Conservation (phyloP, 2,113 vertebrate genomes). For the Stegastes partitus region DNA sequence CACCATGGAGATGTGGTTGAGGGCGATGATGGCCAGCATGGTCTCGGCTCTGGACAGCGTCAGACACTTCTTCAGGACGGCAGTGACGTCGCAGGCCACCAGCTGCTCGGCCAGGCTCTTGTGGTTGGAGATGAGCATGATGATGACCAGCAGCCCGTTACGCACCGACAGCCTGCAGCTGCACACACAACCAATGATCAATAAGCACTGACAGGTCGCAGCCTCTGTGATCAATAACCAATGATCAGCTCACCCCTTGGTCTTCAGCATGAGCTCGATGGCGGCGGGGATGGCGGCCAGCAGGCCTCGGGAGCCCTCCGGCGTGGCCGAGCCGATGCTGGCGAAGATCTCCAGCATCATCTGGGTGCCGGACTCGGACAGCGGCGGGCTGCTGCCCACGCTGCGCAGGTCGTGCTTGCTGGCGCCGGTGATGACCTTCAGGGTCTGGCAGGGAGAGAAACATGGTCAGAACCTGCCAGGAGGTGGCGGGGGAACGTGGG, state of each 20-base stretch:
- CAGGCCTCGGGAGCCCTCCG: constrained; percentile 85
- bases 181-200: not conserved
- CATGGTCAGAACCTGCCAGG: not conserved
- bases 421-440: constrained; percentile 93
- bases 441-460: constrained; percentile 77
- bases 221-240: too few species aligned
- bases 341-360: constrained; percentile 96
- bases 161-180: constrained; percentile 88
- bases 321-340: constrained; percentile 94
- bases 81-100: constrained; percentile 81
- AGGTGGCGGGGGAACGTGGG: not conserved
- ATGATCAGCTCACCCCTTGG: constrained; percentile 82
- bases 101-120: constrained; percentile 92
- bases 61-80: constrained; percentile 85
- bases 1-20: constrained; percentile 89
- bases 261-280: constrained; percentile 88
- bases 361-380: constrained; percentile 88
- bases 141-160: constrained; percentile 91
- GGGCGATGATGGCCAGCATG: constrained; percentile 86
- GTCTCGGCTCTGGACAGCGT: constrained; percentile 79
- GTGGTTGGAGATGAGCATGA: constrained; percentile 90
- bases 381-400: constrained; percentile 68
- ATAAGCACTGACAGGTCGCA: too few species aligned
- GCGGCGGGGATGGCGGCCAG: constrained; percentile 89
- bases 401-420: constrained; percentile 84